Base-by-base conservation (phyloP, 2,797 vertebrate species). In the Odontamblyopus lacepedii region DNA sequence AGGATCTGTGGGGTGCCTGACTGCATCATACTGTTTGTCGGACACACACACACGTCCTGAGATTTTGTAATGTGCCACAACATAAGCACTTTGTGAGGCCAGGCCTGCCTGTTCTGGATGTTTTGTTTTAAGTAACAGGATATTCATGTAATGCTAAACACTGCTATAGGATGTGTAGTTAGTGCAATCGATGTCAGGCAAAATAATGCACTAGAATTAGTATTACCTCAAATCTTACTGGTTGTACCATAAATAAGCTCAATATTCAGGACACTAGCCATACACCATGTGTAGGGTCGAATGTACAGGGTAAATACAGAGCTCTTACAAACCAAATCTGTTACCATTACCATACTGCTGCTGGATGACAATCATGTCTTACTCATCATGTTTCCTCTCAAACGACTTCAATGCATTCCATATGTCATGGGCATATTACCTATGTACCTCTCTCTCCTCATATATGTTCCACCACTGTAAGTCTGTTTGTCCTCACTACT, bases 301-400 rank as follows among this genome's bases (percentile, higher is more conserved):
- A 87, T 59, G 30, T 68, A 41, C 65, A 26, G 48, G 65, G 59
- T 62, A 23, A 23, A 51, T 6, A 53, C 29, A 23, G 4, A 71
- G 71, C 68, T 73, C 26, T 63, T 77, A 63, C 70, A 78, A 83
- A 87, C 82, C 85, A 89, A 85, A 70, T 53, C 71, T 63, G 69
- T 32, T 50, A 38, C 35, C 7, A 38, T 38, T 38, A 38, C 35
- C 55, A 70, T 73, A 77, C 71, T 72, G 78, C 73, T 84, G 85
- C 89, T 86, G 68, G 78, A 85, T 71, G 92, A 92, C 92, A 93
- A 93, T 93, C 92, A 79, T 60, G 70, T 30, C 62, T 32, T 56
- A 68, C 41, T 63, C 12, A 18, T 71, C 11, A 63, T 50, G n/a
- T 67, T 79, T 73, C 69, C 19, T 74, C 62, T 79, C 4, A 16